Base-by-base conservation (phyloP, 2,797 vertebrate species). In the Myoxocephalus aenaeus region DNA sequence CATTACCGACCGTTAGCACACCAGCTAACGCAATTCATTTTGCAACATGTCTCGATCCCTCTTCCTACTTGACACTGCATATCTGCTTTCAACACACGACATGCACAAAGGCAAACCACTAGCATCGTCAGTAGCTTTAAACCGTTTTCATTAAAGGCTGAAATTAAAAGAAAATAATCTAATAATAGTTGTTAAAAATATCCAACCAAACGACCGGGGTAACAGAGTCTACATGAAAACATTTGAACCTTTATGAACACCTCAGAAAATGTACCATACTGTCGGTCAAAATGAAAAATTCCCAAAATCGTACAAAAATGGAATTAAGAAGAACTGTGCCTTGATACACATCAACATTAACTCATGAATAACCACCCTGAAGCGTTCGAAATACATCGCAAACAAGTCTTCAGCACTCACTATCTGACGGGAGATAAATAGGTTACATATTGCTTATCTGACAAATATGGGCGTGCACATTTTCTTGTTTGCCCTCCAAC, bases 401-500 rank as follows among this genome's bases (percentile, higher is more conserved):
- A 64, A 70, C 65, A 67, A 6, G 69, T 66, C 57, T 50, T 75
- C 18, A n/a, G 48, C 34, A 53, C 65, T 68, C 22, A 20, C 44
- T 82, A 88, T 89, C 84, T 82, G 50, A 9, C 40, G 4, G 2
- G 2, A 80, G 72, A 86, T 89, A 85, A 90, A 90, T 83, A 65
- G 53, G 88, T 91, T 57, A 92, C 86, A 63, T 59, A 90, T 89
- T 79, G 70, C 27, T 46, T 25, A 42, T 71, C 4, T 0, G 68
- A 77, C 80, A 86, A 88, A 89, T 68, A 87, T 15, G 79, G 90
- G 75, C 18, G 79, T 82, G 77, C 27, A 72, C 61, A 32, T 76
- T 70, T 79, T 68, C 53, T 1, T 78, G 63, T 87, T 82, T 82
- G 62, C 65, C 57, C 36, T 82, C 36, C 58, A 72, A 66, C 73